phyloP scores from a whole-genome alignment of 1,140 invertebrate genomes.

The Scaptomyza pallida region DNA sequence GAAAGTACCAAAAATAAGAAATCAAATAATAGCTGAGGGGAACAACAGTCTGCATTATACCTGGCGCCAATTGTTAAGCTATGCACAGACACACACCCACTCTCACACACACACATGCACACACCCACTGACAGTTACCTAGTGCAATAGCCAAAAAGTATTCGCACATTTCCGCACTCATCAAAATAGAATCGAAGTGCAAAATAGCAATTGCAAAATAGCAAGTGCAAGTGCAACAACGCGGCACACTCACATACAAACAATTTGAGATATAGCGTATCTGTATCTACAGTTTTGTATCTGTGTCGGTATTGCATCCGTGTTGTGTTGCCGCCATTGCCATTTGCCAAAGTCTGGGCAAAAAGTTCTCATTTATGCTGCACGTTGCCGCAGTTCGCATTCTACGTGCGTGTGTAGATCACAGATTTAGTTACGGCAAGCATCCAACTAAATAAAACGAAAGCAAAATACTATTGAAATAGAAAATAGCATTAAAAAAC shows the following conservation, averaged over 20 bases:
- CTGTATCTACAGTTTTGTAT: conserved; percentile 30
- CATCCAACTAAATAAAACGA: conserved; percentile 1
- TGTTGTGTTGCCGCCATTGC: conserved; percentile 59
- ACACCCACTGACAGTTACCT: conserved; percentile 7
- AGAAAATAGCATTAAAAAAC: too few species aligned
- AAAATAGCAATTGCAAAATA: conserved; percentile 47
- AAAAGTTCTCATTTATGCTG: conserved; percentile 68
- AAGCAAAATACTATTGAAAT: not conserved
- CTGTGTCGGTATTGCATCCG: conserved; percentile 66
- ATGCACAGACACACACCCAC: not conserved
- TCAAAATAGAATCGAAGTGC: conserved; percentile 73
- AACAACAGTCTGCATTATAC: conserved; percentile 25
- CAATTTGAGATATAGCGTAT: conserved; percentile 28
- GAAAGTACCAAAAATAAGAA: conserved; percentile 52
- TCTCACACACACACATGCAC: conserved; percentile 12
- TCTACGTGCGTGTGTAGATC: conserved; percentile 71
- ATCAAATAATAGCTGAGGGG: conserved; percentile 1
- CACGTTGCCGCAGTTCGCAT: conserved; percentile 60
- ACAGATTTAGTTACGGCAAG: conserved; percentile 40
- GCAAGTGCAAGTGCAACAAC: conserved; percentile 71
- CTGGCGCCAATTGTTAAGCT: conserved; percentile 45
- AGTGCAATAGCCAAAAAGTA: conserved; percentile 43
- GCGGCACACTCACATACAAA: conserved; percentile 9
- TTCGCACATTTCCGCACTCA: conserved; percentile 77
- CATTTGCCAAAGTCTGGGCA: conserved; percentile 55